phyloP scores from a whole-genome alignment of 2,888 invertebrate genomes.

The Microchrysa polita region DNA sequence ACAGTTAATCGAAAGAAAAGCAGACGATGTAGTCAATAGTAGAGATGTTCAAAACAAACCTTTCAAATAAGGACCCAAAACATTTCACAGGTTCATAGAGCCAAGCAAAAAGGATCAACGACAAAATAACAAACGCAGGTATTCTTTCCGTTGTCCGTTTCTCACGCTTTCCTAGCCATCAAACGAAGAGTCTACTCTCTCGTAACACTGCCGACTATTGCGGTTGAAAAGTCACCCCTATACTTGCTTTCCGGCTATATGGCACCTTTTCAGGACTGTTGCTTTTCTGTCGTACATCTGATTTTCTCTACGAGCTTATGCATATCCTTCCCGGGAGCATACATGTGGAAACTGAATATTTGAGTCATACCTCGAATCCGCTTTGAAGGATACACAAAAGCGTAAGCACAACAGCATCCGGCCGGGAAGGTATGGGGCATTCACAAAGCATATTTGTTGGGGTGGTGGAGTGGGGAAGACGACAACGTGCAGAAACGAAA shows the following conservation, averaged over 20 bases:
- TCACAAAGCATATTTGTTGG: not conserved
- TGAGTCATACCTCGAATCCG: slow-evolving; percentile 39
- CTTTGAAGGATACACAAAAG: slow-evolving; percentile 31
- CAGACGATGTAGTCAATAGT: too few relatives aligned
- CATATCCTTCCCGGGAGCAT: slow-evolving; percentile 45
- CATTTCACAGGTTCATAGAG: too few relatives aligned
- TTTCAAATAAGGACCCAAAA: too few relatives aligned
- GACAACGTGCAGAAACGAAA: too few relatives aligned
- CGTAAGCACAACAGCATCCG: slow-evolving; percentile 28
- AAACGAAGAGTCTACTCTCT: too few relatives aligned
- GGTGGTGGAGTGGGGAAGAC: too few relatives aligned
- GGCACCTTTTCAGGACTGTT: slow-evolving; percentile 34
- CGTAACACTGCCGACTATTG: not conserved
- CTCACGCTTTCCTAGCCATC: too few relatives aligned
- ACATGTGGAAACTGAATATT: slow-evolving; percentile 31
- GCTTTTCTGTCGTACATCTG: slow-evolving; percentile 25
- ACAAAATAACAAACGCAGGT: slow-evolving; percentile 36
- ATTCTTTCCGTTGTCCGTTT: not conserved
- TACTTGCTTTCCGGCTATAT: slow-evolving; percentile 27
- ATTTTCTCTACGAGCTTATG: slow-evolving; percentile 44
- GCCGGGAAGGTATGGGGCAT: not conserved
- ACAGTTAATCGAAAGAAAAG: too few relatives aligned
- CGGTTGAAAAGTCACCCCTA: not conserved
- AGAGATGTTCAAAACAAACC: too few relatives aligned
- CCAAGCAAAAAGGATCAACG: slow-evolving; percentile 44